phyloP scores from a whole-genome alignment of 1,140 invertebrate genomes.

The Meloidogyne hapla region DNA sequence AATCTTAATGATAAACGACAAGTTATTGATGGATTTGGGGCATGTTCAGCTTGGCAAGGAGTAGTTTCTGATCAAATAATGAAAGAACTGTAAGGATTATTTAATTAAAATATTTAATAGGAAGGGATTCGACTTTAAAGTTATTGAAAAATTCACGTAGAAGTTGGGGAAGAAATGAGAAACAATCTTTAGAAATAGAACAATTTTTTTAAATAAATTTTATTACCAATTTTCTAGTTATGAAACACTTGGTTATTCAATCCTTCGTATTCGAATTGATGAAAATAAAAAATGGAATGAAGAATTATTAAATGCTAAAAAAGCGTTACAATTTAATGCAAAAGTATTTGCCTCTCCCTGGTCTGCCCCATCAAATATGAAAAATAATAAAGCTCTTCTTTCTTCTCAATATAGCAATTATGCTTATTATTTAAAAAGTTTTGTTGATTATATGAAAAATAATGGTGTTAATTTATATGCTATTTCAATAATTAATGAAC shows the following conservation, averaged over 20 bases:
- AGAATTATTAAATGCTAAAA: background rate
- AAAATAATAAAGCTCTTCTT: background rate
- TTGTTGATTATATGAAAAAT: background rate
- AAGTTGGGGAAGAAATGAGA: too few relatives aligned
- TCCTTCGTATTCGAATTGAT: background rate
- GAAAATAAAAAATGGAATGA: background rate
- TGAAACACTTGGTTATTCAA: too few relatives aligned
- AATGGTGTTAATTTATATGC: background rate
- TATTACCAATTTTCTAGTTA: too few relatives aligned
- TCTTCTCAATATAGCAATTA: background rate
- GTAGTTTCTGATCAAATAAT: background rate
- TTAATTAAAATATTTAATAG: too few relatives aligned
- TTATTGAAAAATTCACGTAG: too few relatives aligned
- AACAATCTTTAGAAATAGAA: too few relatives aligned
- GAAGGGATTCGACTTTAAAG: too few relatives aligned
- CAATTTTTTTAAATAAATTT: too few relatives aligned
- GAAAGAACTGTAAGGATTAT: background rate
- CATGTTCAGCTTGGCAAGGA: background rate
- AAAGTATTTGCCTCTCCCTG: constrained; percentile 1
- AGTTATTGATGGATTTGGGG: background rate
- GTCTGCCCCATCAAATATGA: background rate
- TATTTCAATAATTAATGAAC: background rate
- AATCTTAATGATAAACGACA: background rate
- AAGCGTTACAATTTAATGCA: background rate
- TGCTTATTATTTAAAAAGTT: background rate